These are phyloP conservation scores for Eristalis tenax DNA, from an alignment of 2,888 invertebrate genomes.

Conservation along the genomic window DNA sequence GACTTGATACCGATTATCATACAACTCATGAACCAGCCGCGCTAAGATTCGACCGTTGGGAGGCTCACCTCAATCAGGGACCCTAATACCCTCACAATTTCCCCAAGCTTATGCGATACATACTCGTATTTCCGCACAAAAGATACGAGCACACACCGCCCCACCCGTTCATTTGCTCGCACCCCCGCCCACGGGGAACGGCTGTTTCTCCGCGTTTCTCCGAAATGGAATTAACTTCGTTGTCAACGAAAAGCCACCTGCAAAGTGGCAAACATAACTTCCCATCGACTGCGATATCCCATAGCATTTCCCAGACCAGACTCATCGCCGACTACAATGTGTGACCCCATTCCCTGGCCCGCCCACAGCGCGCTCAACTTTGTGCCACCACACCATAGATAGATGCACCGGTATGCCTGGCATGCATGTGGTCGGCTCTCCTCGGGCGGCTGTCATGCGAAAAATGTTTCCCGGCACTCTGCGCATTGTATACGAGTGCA, in stretches of 20 bases:
- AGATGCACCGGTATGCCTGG: not conserved
- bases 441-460: constrained; percentile 11
- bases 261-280: constrained; percentile 60
- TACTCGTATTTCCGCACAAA: not conserved
- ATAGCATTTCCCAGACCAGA: constrained; percentile 29
- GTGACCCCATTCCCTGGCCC: not conserved
- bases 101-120: not conserved
- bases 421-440: not conserved
- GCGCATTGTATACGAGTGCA: constrained; percentile 45
- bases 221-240: constrained; percentile 18
- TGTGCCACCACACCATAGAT: not conserved
- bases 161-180: not conserved
- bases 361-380: not conserved
- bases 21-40: not conserved
- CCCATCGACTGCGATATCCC: constrained; percentile 58
- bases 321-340: not conserved
- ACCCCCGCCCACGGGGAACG: not conserved
- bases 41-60: not conserved
- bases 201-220: not conserved
- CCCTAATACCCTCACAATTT: not conserved
- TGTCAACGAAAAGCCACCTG: constrained; percentile 38
- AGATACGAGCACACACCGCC: not conserved
- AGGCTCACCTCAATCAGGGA: not conserved
- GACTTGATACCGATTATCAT: constrained; percentile 3
- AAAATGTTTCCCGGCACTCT: constrained; percentile 33